These are phyloP conservation scores for Chloebia gouldiae DNA, from an alignment of 2,113 vertebrate genomes.

Conservation along the genomic window DNA sequence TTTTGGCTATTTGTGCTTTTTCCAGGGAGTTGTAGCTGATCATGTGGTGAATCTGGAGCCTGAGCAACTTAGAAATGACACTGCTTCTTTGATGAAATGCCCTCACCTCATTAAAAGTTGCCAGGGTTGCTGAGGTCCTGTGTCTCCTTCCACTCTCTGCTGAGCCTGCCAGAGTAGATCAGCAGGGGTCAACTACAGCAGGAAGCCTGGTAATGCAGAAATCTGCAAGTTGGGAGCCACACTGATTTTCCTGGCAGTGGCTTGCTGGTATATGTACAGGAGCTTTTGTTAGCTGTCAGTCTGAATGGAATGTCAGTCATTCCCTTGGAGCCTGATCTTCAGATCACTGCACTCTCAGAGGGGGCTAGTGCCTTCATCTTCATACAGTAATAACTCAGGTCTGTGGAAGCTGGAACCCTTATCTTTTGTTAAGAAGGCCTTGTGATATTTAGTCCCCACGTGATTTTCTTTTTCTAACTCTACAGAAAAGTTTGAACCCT, in stretches of 20 bases:
- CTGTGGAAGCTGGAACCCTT: not conserved
- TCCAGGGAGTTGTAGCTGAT: not conserved
- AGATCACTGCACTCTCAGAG: not conserved
- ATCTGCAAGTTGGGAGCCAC: not conserved
- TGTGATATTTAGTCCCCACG: not conserved
- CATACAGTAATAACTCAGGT: not conserved
- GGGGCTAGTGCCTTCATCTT: not conserved
- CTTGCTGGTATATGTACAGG: not conserved
- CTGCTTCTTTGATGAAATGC: not conserved
- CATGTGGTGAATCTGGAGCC: not conserved
- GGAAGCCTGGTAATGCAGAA: not conserved
- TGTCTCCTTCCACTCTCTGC: not conserved
- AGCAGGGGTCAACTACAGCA: not conserved
- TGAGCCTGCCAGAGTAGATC: not conserved
- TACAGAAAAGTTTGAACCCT: not conserved
- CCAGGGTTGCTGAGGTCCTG: not conserved
- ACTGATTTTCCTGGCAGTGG: not conserved
- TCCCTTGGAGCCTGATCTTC: not conserved
- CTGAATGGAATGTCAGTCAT: not conserved
- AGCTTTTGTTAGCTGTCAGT: slow-evolving; percentile 19
- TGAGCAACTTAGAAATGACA: not conserved
- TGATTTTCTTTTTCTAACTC: not conserved
- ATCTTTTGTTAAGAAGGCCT: not conserved
- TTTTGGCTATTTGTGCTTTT: not conserved
- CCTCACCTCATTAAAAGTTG: not conserved